Base-by-base conservation (phyloP, 2,113 vertebrate genomes). In the Ariopsis seemanni region DNA sequence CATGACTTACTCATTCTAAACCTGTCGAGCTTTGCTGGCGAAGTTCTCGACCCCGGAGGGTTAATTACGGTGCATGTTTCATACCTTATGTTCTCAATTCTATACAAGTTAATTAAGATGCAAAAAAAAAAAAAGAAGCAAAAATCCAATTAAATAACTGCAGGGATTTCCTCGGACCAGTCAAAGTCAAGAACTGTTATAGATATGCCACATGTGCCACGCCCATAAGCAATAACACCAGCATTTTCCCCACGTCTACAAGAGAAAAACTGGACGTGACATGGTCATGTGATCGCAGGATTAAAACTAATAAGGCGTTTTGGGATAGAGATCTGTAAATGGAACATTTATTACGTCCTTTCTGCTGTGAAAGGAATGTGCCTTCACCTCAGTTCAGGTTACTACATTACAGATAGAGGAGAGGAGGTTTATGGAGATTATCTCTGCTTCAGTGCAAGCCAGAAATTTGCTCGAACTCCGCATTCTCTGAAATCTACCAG, bases 301-400 rank as follows among this genome's bases (percentile, higher is more conserved):
- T 78, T 78, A 27, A 17, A 55, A 55, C 75, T n/a, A 55, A 53
- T 52, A 15, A 53, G 14, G 83, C 50, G 58, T 53, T 60, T 34
- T 22, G 48, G 62, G 55, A 86, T 48, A 57, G 30, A 78, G 58
- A 79, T 11, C 12, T 78, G 5, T n/a, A 53, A 78, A 27, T 55
- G 22, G 6, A 53, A 17, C 4, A 3, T 27, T 50, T 83, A 71
- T 90, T 85, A 90, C 89, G 86, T 91, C 85, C 88, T 79, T 30
- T 86, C 63, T 77, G 88, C 84, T 63, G 92, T 88, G 91, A 87
- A 8, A 91, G 86, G 89, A 92, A 93, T 93, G 89, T 85, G 69
- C 79, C 34, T 91, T 53, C 89, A 78, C 84, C 87, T 15, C 80
- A 85, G 67, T 74, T 3, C 86, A 78, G 83, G 58, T 71, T 84